phyloP scores from a whole-genome alignment of 1,140 invertebrate genomes.

The Pristionchus pacificus region DNA sequence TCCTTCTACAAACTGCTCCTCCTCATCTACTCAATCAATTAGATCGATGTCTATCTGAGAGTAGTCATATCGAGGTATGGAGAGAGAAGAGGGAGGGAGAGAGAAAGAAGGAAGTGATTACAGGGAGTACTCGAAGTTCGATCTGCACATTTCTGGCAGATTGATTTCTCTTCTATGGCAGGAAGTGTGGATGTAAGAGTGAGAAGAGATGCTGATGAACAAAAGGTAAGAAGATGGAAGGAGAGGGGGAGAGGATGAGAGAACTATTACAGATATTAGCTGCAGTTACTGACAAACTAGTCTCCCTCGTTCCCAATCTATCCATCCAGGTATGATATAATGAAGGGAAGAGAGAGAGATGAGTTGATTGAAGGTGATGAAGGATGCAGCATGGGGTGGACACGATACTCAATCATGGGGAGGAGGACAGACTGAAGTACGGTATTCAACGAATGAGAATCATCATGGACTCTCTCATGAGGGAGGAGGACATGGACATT shows the following conservation, averaged over 20 bases:
- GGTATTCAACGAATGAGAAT: not conserved
- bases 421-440: too few species aligned
- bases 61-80: conserved; percentile 65
- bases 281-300: conserved; percentile 65
- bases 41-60: conserved; percentile 64
- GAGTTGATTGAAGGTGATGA: too few species aligned
- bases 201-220: conserved; percentile 68
- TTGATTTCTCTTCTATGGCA: conserved; percentile 67
- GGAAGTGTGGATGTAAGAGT: conserved; percentile 67
- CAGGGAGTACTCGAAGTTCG: conserved; percentile 68
- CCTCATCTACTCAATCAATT: conserved; percentile 54
- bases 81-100: too few species aligned
- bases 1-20: conserved; percentile 53
- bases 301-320: conserved; percentile 64
- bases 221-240: conserved; percentile 52
- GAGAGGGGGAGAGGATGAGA: not conserved
- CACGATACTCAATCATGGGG: too few species aligned
- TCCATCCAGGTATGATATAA: conserved; percentile 67
- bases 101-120: too few species aligned
- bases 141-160: conserved; percentile 71
- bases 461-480: not conserved
- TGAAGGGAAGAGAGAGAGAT: too few species aligned
- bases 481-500: not conserved
- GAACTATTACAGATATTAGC: conserved; percentile 51
- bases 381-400: conserved; percentile 11